These are phyloP conservation scores for Thera obeliscata DNA, from an alignment of 2,888 invertebrate species.

Conservation along the genomic window DNA sequence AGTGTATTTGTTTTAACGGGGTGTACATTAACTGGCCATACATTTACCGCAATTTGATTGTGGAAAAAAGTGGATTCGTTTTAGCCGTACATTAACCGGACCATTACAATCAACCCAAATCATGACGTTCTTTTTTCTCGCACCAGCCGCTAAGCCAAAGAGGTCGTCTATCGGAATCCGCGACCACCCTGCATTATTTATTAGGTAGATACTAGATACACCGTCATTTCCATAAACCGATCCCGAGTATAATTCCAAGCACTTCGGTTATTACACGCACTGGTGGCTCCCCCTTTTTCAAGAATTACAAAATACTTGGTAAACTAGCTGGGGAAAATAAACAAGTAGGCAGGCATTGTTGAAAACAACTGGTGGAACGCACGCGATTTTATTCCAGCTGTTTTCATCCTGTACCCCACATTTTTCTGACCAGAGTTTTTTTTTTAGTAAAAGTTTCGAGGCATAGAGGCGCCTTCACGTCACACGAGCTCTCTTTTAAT, in stretches of 20 bases:
- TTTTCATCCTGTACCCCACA: not conserved
- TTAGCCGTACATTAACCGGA: no score
- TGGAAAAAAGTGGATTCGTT: no score
- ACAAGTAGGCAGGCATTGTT: not conserved
- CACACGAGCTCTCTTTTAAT: not conserved
- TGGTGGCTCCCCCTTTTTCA: slow-evolving; percentile 1
- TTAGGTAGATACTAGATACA: not conserved
- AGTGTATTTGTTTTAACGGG: no score
- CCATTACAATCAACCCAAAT: no score
- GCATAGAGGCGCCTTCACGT: not conserved
- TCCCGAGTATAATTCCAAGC: slow-evolving; percentile 9
- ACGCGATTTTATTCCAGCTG: not conserved
- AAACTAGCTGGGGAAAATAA: slow-evolving; percentile 3
- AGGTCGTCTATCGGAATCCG: not conserved
- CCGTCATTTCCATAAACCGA: slow-evolving; percentile 4
- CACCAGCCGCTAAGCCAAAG: not conserved
- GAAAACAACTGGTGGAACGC: not conserved
- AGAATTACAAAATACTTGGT: slow-evolving; percentile 6
- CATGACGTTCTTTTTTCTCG: not conserved
- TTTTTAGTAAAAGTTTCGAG: no score
- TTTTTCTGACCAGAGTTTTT: no score
- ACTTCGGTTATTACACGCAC: slow-evolving; percentile 13
- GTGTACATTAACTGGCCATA: no score
- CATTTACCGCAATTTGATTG: no score
- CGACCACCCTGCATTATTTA: slow-evolving; percentile 3